Evolutionary conservation across 1,140 invertebrate species (phyloP), one percentile per base, ranked within the genome.

Genomic region (Alviniconcha marisindica): DNA sequence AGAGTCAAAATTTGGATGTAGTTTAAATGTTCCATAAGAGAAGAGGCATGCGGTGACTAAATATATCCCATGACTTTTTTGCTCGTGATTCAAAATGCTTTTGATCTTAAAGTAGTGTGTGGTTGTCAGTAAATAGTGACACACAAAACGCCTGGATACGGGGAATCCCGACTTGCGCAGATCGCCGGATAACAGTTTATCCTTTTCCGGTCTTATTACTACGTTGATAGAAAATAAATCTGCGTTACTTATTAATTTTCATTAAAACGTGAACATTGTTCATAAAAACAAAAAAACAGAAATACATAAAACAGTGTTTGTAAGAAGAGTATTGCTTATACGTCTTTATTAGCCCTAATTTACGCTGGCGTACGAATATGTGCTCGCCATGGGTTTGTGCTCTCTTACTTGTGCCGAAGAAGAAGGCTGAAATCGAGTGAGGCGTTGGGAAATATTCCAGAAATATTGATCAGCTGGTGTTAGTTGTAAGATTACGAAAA

Each of bases 101-200:
- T 1, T 31, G n/a, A 51, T 28, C 40, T 7, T 48, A 18, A 28
- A 81, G n/a, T 4, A 40, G 28, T 38, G 31, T 54, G 40, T 21
- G 66, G 51, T 82, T 74, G 69, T 44, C 36, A 74, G 48, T 40
- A 84, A 74, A 80, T 79, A 60, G 74, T 69, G 14, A 40, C 18
- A 56, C 15, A 33, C 51, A 60, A 80, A 80, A 63, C 51, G 51
- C 83, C 71, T 84, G 60, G 83, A 76, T 77, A 81, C 78, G 78
- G 79, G 71, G 54, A 42, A 51, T 74, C 36, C 54, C 79, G 83
- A 84, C 83, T 73, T 84, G 83, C 83, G 83, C 83, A 84, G 73
- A 78, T 63, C 73, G 44, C 79, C 66, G 54, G 48, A 81, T 83
- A 28, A 78, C 66, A 14, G n/a, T n/a, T 82, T 66, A 56, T 63